Percentiles rank a stretch among this genome's conserved stretches.
Conservation (phyloP, 2,797 vertebrate genomes). For the Gallirallus australis region DNA sequence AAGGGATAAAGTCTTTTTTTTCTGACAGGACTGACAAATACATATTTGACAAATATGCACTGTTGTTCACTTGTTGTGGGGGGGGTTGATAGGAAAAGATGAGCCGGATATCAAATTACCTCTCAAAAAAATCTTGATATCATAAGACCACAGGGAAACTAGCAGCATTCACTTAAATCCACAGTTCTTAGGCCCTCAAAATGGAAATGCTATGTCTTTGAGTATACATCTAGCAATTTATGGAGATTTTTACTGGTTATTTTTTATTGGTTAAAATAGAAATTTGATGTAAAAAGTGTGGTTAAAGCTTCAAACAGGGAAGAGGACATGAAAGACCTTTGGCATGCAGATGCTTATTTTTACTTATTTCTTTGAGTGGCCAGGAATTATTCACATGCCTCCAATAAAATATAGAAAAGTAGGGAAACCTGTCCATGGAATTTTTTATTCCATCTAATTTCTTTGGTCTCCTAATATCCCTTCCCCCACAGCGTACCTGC, state of each 20-base stretch:
- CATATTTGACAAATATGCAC: background rate
- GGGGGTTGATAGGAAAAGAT: background rate
- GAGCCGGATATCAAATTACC: background rate
- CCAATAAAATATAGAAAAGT: rapidly evolving
- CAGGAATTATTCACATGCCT: background rate
- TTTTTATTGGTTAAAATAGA: background rate
- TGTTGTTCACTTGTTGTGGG: background rate
- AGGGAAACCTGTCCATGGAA: background rate
- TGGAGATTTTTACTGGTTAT: background rate
- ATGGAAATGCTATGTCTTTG: background rate
- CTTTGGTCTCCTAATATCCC: background rate
- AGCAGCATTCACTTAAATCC: background rate
- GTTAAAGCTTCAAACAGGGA: background rate
- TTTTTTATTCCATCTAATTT: background rate
- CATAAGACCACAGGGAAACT: background rate
- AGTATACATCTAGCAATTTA: background rate
- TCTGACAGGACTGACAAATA: background rate
- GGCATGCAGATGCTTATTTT: rapidly evolving
- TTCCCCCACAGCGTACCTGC: background rate
- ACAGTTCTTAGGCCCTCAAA: background rate
- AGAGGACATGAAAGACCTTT: background rate
- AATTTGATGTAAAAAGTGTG: background rate
- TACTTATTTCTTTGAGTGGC: background rate
- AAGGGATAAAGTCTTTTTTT: background rate
- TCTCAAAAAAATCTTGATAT: background rate